phyloP scores from a whole-genome alignment of 2,888 invertebrate species.

The Barypeithes pellucidus region DNA sequence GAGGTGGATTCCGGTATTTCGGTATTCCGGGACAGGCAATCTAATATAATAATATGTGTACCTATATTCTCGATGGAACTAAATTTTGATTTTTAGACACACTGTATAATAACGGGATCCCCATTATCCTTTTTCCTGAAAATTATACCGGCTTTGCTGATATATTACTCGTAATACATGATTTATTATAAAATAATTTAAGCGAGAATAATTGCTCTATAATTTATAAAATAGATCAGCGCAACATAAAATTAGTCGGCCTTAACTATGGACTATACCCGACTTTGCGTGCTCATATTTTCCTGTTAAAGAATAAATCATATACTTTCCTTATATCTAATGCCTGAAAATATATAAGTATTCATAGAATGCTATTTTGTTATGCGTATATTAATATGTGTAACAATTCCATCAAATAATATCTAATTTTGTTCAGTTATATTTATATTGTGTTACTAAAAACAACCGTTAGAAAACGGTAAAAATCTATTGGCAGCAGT shows the following conservation, averaged over 20 bases:
- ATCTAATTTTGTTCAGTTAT: slow-evolving; percentile 17
- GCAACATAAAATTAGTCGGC: not conserved
- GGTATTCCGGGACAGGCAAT: no score
- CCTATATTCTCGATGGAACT: no score
- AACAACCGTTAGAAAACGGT: slow-evolving; percentile 30
- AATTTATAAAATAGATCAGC: slow-evolving; percentile 3
- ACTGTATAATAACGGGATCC: no score
- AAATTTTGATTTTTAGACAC: no score
- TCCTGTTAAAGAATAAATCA: not conserved
- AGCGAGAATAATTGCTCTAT: not conserved
- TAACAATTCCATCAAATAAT: not conserved
- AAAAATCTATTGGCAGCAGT: slow-evolving; percentile 25
- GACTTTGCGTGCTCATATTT: slow-evolving; percentile 1
- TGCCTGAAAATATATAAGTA: not conserved
- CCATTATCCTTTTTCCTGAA: no score
- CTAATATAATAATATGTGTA: no score
- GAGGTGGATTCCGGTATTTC: no score
- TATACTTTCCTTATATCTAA: not conserved
- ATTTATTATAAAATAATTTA: slow-evolving; percentile 2
- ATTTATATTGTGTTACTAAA: not conserved
- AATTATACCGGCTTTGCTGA: no score
- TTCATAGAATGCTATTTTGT: not conserved
- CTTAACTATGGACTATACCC: not conserved
- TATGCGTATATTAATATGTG: slow-evolving; percentile 7
- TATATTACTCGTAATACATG: slow-evolving; percentile 1